A percentile compares a stretch with the other conserved stretches of the same genome.
Conservation (phyloP, 2,113 vertebrate species). For the Turnix velox region DNA sequence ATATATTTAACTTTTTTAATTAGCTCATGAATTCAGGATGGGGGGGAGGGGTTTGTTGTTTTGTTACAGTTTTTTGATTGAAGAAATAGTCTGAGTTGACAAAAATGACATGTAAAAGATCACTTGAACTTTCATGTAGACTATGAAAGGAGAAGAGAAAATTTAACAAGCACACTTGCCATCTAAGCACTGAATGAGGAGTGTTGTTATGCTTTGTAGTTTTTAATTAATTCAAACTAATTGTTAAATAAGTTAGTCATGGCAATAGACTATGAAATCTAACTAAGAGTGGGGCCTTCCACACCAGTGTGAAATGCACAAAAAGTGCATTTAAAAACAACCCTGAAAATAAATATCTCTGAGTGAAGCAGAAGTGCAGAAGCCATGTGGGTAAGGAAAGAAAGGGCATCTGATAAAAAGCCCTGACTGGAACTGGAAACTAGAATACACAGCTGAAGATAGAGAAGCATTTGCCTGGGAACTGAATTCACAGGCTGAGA, state of each 20-base stretch:
- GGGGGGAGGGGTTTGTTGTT: neutral
- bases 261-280: neutral
- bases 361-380: neutral
- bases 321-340: neutral
- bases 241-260: neutral
- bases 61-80: neutral
- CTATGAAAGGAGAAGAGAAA: neutral
- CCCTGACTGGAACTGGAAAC: neutral
- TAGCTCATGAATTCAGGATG: neutral
- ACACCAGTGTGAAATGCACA: neutral
- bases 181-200: neutral
- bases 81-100: neutral
- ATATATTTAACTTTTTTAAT: neutral
- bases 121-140: neutral
- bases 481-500: no score
- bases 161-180: neutral
- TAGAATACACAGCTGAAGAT: neutral
- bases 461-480: neutral
- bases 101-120: neutral
- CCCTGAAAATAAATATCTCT: neutral
- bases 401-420: neutral
- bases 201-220: neutral
- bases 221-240: neutral
- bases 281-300: neutral
- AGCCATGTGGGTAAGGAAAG: neutral